Evolutionary conservation across 2,888 invertebrate species (phyloP).

Genomic region (Dynastes maya): DNA sequence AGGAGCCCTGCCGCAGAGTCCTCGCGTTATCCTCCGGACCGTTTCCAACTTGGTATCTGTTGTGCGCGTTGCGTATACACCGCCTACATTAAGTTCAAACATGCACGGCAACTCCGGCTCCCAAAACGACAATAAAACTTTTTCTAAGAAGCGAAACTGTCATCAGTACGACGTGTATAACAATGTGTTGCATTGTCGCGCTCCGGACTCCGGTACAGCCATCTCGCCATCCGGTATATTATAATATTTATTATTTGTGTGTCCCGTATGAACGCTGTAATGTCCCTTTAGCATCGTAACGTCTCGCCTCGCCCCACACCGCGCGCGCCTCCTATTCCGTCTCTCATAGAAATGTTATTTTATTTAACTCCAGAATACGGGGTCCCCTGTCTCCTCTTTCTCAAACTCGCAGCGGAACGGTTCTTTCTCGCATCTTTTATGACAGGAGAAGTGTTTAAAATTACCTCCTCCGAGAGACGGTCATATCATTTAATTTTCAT

Average conservation of each 20-base stretch:
- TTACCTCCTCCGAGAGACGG: constrained; percentile 68
- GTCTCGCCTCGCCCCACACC: constrained; percentile 57
- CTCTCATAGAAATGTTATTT: constrained; percentile 69
- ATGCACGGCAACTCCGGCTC: constrained; percentile 60
- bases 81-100: constrained; percentile 60
- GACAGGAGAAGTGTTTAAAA: constrained; percentile 71
- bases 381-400: constrained; percentile 68
- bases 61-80: constrained; percentile 44
- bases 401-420: constrained; percentile 67
- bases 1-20: constrained; percentile 35
- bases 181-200: constrained; percentile 69
- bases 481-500: constrained; percentile 71
- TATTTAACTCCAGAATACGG: constrained; percentile 68
- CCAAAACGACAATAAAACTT: constrained; percentile 69
- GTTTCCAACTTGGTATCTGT: constrained; percentile 50
- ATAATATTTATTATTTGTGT: constrained; percentile 72
- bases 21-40: constrained; percentile 49
- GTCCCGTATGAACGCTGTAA: constrained; percentile 67
- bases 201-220: constrained; percentile 57
- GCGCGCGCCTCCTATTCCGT: too few relatives aligned
- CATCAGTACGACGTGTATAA: constrained; percentile 68
- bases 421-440: constrained; percentile 69
- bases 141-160: constrained; percentile 70
- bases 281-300: constrained; percentile 68
- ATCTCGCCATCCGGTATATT: constrained; percentile 65